Evolutionary conservation across 2,113 vertebrate species (phyloP), one percentile per base, ranked within the genome.

Genomic region (Ameiurus melas): DNA sequence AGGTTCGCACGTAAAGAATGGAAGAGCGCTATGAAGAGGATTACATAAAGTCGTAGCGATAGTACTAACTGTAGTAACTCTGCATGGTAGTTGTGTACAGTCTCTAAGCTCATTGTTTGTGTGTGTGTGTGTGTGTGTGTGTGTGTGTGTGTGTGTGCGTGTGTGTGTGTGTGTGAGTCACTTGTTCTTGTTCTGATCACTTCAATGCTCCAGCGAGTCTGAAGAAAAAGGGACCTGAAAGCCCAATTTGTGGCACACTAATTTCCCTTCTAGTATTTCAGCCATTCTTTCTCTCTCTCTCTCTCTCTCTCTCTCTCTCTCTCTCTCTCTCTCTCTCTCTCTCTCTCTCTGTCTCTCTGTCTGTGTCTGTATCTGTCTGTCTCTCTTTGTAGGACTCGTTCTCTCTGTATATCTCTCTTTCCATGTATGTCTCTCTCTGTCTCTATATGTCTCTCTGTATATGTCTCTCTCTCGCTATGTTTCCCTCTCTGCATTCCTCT

Each of bases 201-300:
- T 66, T 77, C 51, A 86, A 55, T 60, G 81, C 80, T 84, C 55
- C 73, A 68, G 80, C 60, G 83, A 47, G 8, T 77, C 68, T 79
- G 22, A 70, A 89, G 86, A 82, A 89, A 89, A 85, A 90, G 80
- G 81, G 77, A 78, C 84, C 66, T 83, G 68, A 75, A 86, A 82
- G 22, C 84, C 57, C 79, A 88, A 88, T 88, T 88, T 90, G 84
- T 81, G 89, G 75, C 71, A 94, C 90, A 53, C 87, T 87, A 87
- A 89, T 89, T 86, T 89, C 82, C 75, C 33, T 89, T 90, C 85
- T 89, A 73, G 57, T 62, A 83, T 90, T 86, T 43, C 84, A 68
- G 75, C 47, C 47, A 7, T 14, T 83, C 22, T 89, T 90, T 95
- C 96, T 95, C 25, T 20, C 85, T 87, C 47, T 27, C 27, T 77